phyloP scores from a whole-genome alignment of 2,113 vertebrate genomes.

The Syngnathus floridae region DNA sequence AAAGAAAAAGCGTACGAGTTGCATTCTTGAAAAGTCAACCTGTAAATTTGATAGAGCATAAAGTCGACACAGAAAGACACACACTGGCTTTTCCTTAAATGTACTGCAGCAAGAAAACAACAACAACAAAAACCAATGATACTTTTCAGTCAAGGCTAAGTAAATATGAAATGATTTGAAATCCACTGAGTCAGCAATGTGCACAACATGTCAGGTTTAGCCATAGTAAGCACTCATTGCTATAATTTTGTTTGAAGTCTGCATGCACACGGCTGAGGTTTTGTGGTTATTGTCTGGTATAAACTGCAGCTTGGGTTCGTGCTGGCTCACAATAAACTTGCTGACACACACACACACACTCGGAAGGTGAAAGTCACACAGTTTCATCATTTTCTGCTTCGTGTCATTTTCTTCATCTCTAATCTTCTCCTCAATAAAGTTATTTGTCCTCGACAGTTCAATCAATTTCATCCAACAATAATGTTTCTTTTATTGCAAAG shows the following conservation, averaged over 20 bases:
- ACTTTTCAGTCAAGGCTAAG: conserved; percentile 24
- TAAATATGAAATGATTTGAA: conserved; percentile 45
- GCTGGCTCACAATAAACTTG: conserved; percentile 37
- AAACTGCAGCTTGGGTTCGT: conserved; percentile 32
- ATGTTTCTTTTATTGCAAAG: conserved; percentile 14
- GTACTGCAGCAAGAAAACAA: conserved; percentile 11
- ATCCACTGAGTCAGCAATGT: conserved; percentile 50
- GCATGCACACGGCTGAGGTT: neutral
- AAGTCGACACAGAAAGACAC: conserved; percentile 9
- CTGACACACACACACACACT: conserved; percentile 32
- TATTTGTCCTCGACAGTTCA: conserved; percentile 35
- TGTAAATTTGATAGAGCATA: conserved; percentile 22
- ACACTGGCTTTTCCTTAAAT: neutral
- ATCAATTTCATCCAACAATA: conserved; percentile 51
- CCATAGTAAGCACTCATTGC: conserved; percentile 30
- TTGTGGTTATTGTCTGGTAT: conserved; percentile 4
- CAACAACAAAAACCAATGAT: neutral
- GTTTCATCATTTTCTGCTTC: conserved; percentile 14
- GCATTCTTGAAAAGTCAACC: conserved; percentile 40
- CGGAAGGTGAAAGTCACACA: conserved; percentile 3
- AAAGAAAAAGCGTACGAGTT: conserved; percentile 14
- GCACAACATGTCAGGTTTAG: conserved; percentile 24
- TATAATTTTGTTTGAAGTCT: conserved; percentile 16
- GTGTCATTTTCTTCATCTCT: neutral
- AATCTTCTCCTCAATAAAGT: conserved; percentile 23